Evolutionary conservation across 1,140 invertebrate species (phyloP).

Genomic region (Eciton burchellii): DNA sequence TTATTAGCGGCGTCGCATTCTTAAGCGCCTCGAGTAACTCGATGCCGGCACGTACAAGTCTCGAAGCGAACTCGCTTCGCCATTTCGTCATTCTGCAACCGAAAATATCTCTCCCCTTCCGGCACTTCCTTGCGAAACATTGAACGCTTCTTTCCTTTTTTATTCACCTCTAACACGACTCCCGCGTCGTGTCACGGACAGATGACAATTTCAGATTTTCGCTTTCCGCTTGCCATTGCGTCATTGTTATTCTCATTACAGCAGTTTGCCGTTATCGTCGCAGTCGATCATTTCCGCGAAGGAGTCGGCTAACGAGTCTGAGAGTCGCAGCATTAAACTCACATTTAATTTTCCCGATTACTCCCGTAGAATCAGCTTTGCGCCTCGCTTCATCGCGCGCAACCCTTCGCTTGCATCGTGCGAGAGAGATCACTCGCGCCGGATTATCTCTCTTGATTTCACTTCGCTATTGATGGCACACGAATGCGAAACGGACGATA

Average conservation of each 20-base stretch:
- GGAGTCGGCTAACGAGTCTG: too few species aligned
- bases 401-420: neutral
- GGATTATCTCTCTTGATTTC: neutral
- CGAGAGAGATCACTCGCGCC: neutral
- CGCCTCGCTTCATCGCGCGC: neutral
- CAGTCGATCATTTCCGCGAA: too few species aligned
- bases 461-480: neutral
- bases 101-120: conserved; percentile 10
- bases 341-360: conserved; percentile 10
- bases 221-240: neutral
- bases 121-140: conserved; percentile 1
- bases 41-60: conserved; percentile 42
- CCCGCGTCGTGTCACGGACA: too few species aligned
- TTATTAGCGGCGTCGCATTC: conserved; percentile 56
- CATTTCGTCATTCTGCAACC: conserved; percentile 29
- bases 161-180: too few species aligned
- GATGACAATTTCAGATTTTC: too few species aligned
- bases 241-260: neutral
- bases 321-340: too few species aligned
- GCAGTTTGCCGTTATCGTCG: neutral
- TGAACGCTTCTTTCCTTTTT: conserved; percentile 28
- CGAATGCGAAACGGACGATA: neutral
- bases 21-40: conserved; percentile 60
- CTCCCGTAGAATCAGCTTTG: neutral
- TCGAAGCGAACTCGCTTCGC: conserved; percentile 26